Conservation (phyloP, 2,888 invertebrate species). For the Aplocera efformata region DNA sequence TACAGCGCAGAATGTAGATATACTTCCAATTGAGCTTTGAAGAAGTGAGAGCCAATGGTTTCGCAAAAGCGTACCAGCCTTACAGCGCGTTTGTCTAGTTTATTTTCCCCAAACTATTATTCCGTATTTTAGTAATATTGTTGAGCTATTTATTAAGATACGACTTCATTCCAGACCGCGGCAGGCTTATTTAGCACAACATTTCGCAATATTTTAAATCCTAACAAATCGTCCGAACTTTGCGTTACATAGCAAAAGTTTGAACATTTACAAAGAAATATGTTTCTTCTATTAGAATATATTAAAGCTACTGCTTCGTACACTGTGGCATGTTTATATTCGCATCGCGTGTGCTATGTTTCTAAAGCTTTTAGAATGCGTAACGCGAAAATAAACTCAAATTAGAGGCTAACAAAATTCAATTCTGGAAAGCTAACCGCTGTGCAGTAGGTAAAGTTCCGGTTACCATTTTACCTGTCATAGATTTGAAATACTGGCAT, state of each 20-base stretch:
- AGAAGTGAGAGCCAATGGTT: too few relatives aligned
- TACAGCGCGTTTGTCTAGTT: background rate
- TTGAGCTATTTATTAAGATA: conserved; percentile 5
- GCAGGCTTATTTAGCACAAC: conserved; percentile 35
- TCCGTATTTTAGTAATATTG: background rate
- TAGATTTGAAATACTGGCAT: conserved; percentile 57
- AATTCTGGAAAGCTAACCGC: conserved; percentile 33
- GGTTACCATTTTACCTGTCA: conserved; percentile 57
- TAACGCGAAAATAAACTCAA: conserved; percentile 44
- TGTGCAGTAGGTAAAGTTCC: conserved; percentile 42
- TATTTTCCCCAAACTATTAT: background rate
- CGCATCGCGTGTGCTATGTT: conserved; percentile 51
- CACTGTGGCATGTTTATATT: conserved; percentile 60
- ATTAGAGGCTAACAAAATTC: conserved; percentile 38
- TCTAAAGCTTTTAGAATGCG: conserved; percentile 23
- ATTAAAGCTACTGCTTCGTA: conserved; percentile 44
- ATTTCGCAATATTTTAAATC: conserved; percentile 42
- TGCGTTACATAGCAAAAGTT: conserved; percentile 59
- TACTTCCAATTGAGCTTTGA: too few relatives aligned
- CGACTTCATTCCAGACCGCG: conserved; percentile 29
- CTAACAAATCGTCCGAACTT: conserved; percentile 53
- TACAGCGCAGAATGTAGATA: too few relatives aligned
- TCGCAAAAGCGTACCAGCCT: too few relatives aligned
- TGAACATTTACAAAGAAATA: conserved; percentile 71
- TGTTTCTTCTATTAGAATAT: conserved; percentile 72